These are phyloP conservation scores for Cyrtorhinus lividipennis DNA, from an alignment of 1,140 invertebrate genomes.

Conservation along the genomic window DNA sequence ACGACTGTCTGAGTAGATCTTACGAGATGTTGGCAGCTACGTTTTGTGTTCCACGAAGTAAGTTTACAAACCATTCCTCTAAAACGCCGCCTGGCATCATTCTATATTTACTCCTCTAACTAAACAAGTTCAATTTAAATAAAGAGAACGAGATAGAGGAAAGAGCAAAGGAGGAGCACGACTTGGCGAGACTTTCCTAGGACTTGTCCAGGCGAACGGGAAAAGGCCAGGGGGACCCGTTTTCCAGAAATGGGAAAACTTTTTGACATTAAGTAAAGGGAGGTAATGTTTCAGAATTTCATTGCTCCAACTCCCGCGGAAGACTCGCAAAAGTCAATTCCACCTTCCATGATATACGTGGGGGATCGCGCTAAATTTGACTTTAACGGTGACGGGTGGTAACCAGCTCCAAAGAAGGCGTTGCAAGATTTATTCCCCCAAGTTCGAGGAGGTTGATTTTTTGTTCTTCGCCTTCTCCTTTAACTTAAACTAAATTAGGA, in stretches of 20 bases:
- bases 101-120: not conserved
- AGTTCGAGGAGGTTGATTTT: no score
- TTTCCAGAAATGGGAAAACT: not conserved
- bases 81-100: not conserved
- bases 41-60: not conserved
- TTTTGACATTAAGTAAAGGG: not conserved
- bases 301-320: not conserved
- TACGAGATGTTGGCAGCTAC: not conserved
- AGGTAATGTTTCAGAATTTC: not conserved
- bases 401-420: no score
- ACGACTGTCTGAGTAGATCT: not conserved
- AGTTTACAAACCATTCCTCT: not conserved
- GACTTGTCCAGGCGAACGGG: not conserved
- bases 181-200: not conserved
- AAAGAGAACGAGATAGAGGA: no score
- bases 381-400: not conserved
- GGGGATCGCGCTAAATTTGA: not conserved
- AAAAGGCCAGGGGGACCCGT: not conserved
- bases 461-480: no score
- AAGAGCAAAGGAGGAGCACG: not conserved
- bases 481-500: no score
- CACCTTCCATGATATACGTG: not conserved
- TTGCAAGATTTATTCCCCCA: no score
- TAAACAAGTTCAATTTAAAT: not conserved
- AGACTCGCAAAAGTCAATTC: not conserved